These are phyloP conservation scores for Hesperophylax magnus DNA, from an alignment of 1,140 invertebrate species.

Conservation along the genomic window DNA sequence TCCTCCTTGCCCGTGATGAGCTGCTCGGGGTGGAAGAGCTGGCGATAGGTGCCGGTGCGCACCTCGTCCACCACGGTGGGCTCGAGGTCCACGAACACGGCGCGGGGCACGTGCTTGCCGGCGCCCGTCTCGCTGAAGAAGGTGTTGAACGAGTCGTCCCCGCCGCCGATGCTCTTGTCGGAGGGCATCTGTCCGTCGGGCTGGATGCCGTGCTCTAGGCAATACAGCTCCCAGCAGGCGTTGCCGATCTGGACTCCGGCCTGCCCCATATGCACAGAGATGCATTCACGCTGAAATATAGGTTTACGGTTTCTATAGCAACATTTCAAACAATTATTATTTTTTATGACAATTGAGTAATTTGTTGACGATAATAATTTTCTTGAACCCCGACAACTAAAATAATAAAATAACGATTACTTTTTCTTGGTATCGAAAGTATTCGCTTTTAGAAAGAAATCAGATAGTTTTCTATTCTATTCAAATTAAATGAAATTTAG, in stretches of 20 bases:
- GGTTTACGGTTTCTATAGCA: too few relatives aligned
- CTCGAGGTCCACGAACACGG: slow-evolving; percentile 81
- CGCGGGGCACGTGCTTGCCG: slow-evolving; percentile 79
- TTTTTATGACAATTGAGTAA: too few relatives aligned
- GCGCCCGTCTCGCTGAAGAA: slow-evolving; percentile 92
- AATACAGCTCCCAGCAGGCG: slow-evolving; percentile 86
- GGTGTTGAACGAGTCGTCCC: slow-evolving; percentile 89
- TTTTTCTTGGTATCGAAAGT: too few relatives aligned
- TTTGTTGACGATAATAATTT: too few relatives aligned
- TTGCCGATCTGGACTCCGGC: slow-evolving; percentile 93
- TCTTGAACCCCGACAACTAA: too few relatives aligned
- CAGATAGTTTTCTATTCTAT: too few relatives aligned
- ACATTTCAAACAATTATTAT: too few relatives aligned
- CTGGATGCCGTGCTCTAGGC: slow-evolving; percentile 80
- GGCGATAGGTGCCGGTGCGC: slow-evolving; percentile 85
- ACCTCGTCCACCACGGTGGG: slow-evolving; percentile 90
- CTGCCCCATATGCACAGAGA: slow-evolving; percentile 90
- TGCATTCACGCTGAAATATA: slow-evolving; percentile 80
- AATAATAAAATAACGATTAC: too few relatives aligned
- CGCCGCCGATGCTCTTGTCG: slow-evolving; percentile 76
- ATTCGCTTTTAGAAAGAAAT: too few relatives aligned
- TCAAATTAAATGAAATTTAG: too few relatives aligned
- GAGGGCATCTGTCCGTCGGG: slow-evolving; percentile 73
- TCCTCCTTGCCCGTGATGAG: slow-evolving; percentile 81
- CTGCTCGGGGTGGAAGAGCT: slow-evolving; percentile 82